Base-by-base conservation (phyloP, 2,113 vertebrate species). In the Labeo rohita region DNA sequence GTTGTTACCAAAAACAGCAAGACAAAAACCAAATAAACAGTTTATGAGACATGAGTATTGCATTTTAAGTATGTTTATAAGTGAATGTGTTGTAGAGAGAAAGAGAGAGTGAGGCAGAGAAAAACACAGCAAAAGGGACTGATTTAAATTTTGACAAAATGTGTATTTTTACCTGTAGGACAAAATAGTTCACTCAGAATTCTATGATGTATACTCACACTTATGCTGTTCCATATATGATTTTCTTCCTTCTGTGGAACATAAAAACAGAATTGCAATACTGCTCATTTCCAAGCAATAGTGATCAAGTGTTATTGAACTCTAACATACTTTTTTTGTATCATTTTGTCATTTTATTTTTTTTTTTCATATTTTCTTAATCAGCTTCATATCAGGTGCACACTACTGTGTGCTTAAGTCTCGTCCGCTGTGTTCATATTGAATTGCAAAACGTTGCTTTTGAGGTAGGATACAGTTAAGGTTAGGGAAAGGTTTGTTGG, bases 1-100 rank as follows among this genome's bases (percentile, higher is more conserved):
- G 74, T 74, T 68, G 34, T 65, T 8, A 83, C 12, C 9, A 61
- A 81, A 87, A 81, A 65, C 76, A 70, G 82, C 16, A 8, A 78
- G 54, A 63, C 49, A 76, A 76, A 16, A 61, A 45, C 11, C 68
- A 45, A 45, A 45, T 45, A 61, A 18, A 61, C 36, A 0, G 54
- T 61, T 79, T 61, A 45, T 23, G 18, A 79, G 54, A 45, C 54
- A 61, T 15, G 12, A 45, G 75, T 36, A 47, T 54, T 77, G 23
- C 12, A 50, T 76, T 76, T 18, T 77, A 34, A 34, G 23, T 36
- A 1, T 1, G 8, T 72, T 11, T 72, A 11, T 72, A 11, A 45
- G 68, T 21, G 18, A 43, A 72, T 72, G 68, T 77, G 74, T 77
- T 77, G 7, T 54, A 54, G 74, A 36, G 8, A 6, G 23, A 54